Evolutionary conservation across 1,140 invertebrate genomes (phyloP).

Genomic region (Lordiphosa mommai): DNA sequence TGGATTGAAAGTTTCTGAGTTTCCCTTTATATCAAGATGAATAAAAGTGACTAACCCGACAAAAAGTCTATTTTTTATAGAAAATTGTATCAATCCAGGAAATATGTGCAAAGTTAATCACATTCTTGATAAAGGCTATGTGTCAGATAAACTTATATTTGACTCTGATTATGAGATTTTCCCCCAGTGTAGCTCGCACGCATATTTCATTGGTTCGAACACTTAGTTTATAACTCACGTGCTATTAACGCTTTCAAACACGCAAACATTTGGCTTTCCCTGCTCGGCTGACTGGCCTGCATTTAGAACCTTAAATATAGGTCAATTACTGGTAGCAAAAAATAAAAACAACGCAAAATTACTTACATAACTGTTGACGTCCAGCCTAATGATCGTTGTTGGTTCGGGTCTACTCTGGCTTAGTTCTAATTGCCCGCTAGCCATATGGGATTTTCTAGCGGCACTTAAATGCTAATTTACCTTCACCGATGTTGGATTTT

Average conservation of each 20-base stretch:
- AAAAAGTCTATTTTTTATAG: too few species aligned
- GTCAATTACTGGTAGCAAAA: slow-evolving; percentile 32
- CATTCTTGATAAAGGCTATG: too few species aligned
- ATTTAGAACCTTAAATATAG: slow-evolving; percentile 57
- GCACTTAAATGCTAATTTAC: slow-evolving; percentile 70
- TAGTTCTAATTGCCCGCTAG: slow-evolving; percentile 39
- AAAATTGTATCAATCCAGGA: too few species aligned
- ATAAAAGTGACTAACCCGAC: too few species aligned
- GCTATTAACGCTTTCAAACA: slow-evolving; percentile 28
- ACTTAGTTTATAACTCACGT: slow-evolving; percentile 18
- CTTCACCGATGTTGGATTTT: slow-evolving; percentile 27
- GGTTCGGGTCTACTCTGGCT: neutral
- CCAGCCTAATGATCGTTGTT: slow-evolving; percentile 31
- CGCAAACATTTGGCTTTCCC: slow-evolving; percentile 31
- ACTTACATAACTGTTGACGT: slow-evolving; percentile 50
- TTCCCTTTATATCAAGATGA: too few species aligned
- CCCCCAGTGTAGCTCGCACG: too few species aligned
- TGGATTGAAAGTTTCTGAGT: too few species aligned
- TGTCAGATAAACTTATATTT: too few species aligned
- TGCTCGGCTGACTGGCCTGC: slow-evolving; percentile 33
- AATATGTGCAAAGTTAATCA: too few species aligned
- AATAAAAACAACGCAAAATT: slow-evolving; percentile 11
- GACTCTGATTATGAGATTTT: too few species aligned
- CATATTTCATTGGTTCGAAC: slow-evolving; percentile 14
- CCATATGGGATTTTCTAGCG: slow-evolving; percentile 20